phyloP scores from a whole-genome alignment of 2,888 invertebrate genomes.

The Toxonevra muliebris region DNA sequence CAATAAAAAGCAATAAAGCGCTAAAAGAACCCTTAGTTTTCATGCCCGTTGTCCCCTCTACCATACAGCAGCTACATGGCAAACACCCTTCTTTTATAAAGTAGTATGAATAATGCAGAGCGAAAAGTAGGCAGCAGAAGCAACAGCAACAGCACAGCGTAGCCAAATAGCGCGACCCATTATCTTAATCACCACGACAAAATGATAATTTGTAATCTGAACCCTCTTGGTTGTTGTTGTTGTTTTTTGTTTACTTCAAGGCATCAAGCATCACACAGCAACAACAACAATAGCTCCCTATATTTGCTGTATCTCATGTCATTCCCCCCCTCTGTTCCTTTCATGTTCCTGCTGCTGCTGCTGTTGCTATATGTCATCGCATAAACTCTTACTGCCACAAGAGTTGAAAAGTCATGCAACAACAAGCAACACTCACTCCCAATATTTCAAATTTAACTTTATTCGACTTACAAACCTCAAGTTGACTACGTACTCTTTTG shows the following conservation, averaged over 20 bases:
- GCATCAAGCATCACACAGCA: neutral
- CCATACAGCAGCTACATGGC: too few relatives aligned
- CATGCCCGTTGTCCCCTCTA: neutral
- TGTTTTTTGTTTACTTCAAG: neutral
- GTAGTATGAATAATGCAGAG: too few relatives aligned
- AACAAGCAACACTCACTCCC: conserved; percentile 1
- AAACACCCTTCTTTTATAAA: too few relatives aligned
- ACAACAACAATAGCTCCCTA: neutral
- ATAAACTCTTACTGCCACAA: too few relatives aligned
- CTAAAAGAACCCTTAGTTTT: neutral
- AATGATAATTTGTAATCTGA: conserved; percentile 37
- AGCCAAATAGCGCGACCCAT: conserved; percentile 28
- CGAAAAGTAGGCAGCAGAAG: neutral
- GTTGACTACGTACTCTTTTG: neutral
- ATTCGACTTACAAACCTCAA: neutral
- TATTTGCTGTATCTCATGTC: too few relatives aligned
- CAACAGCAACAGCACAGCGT: conserved; percentile 3
- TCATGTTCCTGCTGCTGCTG: too few relatives aligned
- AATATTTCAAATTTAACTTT: too few relatives aligned
- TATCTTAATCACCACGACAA: conserved; percentile 37
- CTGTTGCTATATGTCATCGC: too few relatives aligned
- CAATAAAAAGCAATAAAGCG: conserved; percentile 31
- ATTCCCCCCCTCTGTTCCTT: too few relatives aligned
- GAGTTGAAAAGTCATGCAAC: neutral
- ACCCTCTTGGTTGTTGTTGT: neutral